Evolutionary conservation across 1,140 invertebrate species (phyloP).

Genomic region (Drosophila elegans): DNA sequence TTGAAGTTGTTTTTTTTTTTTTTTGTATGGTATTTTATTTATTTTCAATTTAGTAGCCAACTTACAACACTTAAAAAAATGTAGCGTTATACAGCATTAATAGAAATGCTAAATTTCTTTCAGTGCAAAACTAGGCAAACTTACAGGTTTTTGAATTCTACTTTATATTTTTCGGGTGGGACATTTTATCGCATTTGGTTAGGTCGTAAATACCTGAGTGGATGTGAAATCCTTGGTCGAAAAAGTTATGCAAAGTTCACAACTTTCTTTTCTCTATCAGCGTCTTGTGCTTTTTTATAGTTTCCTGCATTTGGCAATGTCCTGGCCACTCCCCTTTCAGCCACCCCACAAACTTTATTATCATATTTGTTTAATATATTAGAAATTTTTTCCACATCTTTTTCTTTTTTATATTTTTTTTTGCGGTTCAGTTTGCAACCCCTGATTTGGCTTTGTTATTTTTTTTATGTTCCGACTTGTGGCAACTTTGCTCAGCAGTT

Average conservation of each 20-base stretch:
- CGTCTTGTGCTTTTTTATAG: constrained; percentile 37
- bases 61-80: no score
- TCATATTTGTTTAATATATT: constrained; percentile 83
- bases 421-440: constrained; percentile 38
- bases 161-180: constrained; percentile 36
- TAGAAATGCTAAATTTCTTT: not conserved
- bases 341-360: constrained; percentile 56
- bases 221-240: constrained; percentile 49
- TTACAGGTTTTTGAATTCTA: constrained; percentile 28
- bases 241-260: constrained; percentile 53
- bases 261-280: constrained; percentile 45
- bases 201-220: constrained; percentile 71
- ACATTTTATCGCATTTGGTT: constrained; percentile 63
- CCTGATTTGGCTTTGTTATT: constrained; percentile 37
- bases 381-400: constrained; percentile 51
- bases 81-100: not conserved
- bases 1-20: no score
- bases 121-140: constrained; percentile 31
- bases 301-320: constrained; percentile 50
- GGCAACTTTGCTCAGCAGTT: constrained; percentile 81
- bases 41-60: no score
- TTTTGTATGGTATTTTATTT: no score
- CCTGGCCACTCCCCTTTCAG: constrained; percentile 18
- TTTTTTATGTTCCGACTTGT: constrained; percentile 74
- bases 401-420: constrained; percentile 8